Evolutionary conservation across 2,888 invertebrate genomes (phyloP).

Genomic region (Alitta virens): DNA sequence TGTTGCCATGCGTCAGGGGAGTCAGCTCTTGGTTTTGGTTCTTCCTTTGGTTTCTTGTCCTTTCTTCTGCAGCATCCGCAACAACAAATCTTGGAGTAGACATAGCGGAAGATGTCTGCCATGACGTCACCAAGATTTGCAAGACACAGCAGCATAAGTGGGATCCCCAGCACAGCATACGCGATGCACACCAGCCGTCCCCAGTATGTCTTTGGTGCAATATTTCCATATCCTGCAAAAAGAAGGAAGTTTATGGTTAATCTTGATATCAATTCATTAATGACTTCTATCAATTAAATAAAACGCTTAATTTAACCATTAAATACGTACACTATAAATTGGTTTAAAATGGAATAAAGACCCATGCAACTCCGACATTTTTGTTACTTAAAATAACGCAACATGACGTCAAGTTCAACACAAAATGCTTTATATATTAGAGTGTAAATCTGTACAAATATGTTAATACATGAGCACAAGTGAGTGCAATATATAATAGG

Average conservation of each 20-base stretch:
- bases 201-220: slow-evolving; percentile 55
- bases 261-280: background rate
- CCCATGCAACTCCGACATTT: no score
- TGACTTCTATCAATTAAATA: no score
- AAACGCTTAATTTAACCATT: no score
- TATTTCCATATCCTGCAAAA: slow-evolving; percentile 55
- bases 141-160: slow-evolving; percentile 60
- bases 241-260: background rate
- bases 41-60: slow-evolving; percentile 19
- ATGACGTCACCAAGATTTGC: slow-evolving; percentile 61
- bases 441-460: no score
- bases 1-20: slow-evolving; percentile 26
- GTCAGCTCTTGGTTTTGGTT: background rate
- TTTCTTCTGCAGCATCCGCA: slow-evolving; percentile 44
- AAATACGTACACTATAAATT: no score
- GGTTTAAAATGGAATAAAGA: no score
- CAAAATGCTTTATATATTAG: no score
- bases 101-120: slow-evolving; percentile 49
- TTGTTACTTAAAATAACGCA: no score
- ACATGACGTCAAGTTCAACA: no score
- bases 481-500: no score
- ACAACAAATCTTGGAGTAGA: slow-evolving; percentile 25
- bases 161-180: slow-evolving; percentile 59
- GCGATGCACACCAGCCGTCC: slow-evolving; percentile 57
- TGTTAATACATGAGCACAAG: no score